phyloP scores from a whole-genome alignment of 2,888 invertebrate genomes.

The Apamea epomidion region DNA sequence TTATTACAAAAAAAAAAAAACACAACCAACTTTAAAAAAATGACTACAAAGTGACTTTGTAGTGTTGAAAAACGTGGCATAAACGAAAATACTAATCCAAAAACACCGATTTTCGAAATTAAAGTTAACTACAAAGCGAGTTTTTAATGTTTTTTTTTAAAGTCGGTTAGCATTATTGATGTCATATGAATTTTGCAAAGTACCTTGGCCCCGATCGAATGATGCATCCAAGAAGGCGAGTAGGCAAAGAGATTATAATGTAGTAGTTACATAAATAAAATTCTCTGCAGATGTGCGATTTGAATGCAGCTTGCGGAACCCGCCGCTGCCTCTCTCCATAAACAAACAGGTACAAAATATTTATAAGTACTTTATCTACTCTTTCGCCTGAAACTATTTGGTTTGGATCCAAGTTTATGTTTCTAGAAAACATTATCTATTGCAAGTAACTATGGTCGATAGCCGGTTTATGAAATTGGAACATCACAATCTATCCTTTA shows the following conservation, averaged over 20 bases:
- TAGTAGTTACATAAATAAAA: background rate
- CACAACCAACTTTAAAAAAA: too few relatives aligned
- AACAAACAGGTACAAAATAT: constrained; percentile 38
- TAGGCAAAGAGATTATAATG: constrained; percentile 27
- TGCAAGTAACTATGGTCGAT: constrained; percentile 3
- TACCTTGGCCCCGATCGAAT: background rate
- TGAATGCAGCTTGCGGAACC: constrained; percentile 40
- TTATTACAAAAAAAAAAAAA: too few relatives aligned
- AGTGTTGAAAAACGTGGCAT: too few relatives aligned
- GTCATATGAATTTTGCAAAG: background rate
- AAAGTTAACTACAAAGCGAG: too few relatives aligned
- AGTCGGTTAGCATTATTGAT: background rate
- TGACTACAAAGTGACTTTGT: too few relatives aligned
- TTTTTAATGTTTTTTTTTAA: too few relatives aligned
- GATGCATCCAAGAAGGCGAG: background rate
- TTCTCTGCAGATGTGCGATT: constrained; percentile 40
- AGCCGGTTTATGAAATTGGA: constrained; percentile 1
- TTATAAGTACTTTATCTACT: constrained; percentile 19
- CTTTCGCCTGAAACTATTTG: constrained; percentile 15
- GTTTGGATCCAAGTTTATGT: constrained; percentile 12
- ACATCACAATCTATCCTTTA: background rate
- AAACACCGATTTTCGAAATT: too few relatives aligned
- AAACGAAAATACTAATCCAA: too few relatives aligned
- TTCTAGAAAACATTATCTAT: constrained; percentile 10
- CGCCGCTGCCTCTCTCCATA: constrained; percentile 22